Conservation (phyloP, 1,140 invertebrate species). For the Varroa destructor region DNA sequence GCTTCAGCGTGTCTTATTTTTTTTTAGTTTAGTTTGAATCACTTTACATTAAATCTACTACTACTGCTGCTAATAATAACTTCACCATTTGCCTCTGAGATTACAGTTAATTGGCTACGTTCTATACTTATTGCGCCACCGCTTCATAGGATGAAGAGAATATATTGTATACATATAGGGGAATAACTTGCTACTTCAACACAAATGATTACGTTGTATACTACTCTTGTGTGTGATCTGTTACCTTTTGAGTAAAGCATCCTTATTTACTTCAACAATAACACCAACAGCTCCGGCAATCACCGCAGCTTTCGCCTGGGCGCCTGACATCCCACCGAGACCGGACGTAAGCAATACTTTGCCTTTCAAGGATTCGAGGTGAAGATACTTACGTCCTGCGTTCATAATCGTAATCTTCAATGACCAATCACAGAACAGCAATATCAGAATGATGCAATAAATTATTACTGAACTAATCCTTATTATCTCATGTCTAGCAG, state of each 20-base stretch:
- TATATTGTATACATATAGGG: no score
- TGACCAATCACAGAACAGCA: slow-evolving; percentile 26
- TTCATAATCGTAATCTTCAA: slow-evolving; percentile 52
- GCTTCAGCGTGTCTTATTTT: no score
- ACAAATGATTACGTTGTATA: not conserved
- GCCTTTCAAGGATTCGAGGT: slow-evolving; percentile 44
- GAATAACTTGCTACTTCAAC: no score
- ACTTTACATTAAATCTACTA: no score
- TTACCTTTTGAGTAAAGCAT: slow-evolving; percentile 20
- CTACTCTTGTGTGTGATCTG: not conserved
- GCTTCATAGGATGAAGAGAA: no score
- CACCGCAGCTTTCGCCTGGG: slow-evolving; percentile 54
- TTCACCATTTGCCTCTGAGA: not conserved
- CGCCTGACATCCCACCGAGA: slow-evolving; percentile 56
- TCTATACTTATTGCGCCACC: not conserved
- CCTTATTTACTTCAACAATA: slow-evolving; percentile 49
- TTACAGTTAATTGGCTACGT: not conserved
- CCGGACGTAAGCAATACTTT: slow-evolving; percentile 54
- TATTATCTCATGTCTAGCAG: not conserved
- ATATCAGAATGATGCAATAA: not conserved
- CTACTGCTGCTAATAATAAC: no score
- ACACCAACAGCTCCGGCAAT: slow-evolving; percentile 54
- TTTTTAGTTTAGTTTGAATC: no score
- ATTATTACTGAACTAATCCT: not conserved
- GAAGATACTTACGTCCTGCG: slow-evolving; percentile 51